phyloP scores from a whole-genome alignment of 1,140 invertebrate genomes.

The Eulimnadia texana region DNA sequence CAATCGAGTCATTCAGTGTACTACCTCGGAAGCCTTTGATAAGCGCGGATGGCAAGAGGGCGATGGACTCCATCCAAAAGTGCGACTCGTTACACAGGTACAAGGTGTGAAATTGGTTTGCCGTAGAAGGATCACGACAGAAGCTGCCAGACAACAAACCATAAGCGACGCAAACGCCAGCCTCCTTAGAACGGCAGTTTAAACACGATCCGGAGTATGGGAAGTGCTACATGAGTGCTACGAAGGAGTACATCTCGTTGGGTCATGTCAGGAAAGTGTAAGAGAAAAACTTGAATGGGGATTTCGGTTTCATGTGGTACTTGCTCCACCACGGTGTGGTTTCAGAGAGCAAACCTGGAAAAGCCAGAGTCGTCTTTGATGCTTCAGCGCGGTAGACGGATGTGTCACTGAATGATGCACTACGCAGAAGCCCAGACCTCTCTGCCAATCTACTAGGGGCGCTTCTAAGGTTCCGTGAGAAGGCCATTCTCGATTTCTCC shows the following conservation, averaged over 20 bases:
- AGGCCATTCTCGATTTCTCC: slow-evolving; percentile 19
- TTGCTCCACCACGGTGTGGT: slow-evolving; percentile 11
- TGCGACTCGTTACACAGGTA: background rate
- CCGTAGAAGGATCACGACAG: slow-evolving; percentile 14
- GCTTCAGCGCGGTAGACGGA: slow-evolving; percentile 15
- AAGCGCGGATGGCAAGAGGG: slow-evolving; percentile 4
- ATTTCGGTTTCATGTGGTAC: slow-evolving; percentile 7
- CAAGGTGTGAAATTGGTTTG: slow-evolving; percentile 15
- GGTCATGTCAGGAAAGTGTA: slow-evolving; percentile 13
- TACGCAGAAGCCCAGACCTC: slow-evolving; percentile 20
- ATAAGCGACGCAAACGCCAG: slow-evolving; percentile 1
- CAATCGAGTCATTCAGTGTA: slow-evolving; percentile 15
- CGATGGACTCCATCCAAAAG: background rate
- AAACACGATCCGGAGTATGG: slow-evolving; percentile 8
- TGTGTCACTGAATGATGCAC: slow-evolving; percentile 21
- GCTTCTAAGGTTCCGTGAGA: slow-evolving; percentile 22
- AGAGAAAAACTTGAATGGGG: background rate
- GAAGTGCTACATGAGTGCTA: background rate
- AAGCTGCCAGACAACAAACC: slow-evolving; percentile 10
- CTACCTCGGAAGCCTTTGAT: background rate
- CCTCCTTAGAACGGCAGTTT: slow-evolving; percentile 12
- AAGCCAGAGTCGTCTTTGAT: slow-evolving; percentile 15
- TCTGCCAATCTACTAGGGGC: slow-evolving; percentile 21
- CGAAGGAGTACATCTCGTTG: slow-evolving; percentile 14
- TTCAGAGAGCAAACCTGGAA: slow-evolving; percentile 14